These are phyloP conservation scores for Azorinus chamasolen DNA, from an alignment of 2,888 invertebrate species.

Conservation along the genomic window DNA sequence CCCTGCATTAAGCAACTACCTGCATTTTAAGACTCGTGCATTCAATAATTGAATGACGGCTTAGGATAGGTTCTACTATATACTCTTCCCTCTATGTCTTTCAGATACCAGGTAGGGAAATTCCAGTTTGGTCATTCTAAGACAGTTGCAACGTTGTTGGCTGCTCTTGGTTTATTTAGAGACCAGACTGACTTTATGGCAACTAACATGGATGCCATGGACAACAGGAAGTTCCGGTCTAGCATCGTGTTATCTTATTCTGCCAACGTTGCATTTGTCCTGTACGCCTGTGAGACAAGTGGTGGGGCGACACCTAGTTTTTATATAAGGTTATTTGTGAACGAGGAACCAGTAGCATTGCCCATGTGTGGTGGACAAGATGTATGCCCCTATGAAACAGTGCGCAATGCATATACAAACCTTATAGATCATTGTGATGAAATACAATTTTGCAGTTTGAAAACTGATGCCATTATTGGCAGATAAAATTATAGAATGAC, in stretches of 20 bases:
- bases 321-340: slow-evolving; percentile 67
- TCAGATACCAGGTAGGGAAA: slow-evolving; percentile 72
- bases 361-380: slow-evolving; percentile 68
- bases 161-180: slow-evolving; percentile 84
- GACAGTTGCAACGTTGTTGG: slow-evolving; percentile 78
- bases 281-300: slow-evolving; percentile 82
- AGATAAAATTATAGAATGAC: no score
- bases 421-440: slow-evolving; percentile 61
- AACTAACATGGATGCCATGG: slow-evolving; percentile 73
- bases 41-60: no score
- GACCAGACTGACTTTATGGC: slow-evolving; percentile 75
- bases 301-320: no score
- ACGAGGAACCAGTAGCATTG: slow-evolving; percentile 72
- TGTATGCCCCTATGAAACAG: slow-evolving; percentile 66
- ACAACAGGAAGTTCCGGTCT: slow-evolving; percentile 81
- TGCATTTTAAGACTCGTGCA: no score
- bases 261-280: slow-evolving; percentile 84
- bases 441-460: no score
- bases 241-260: slow-evolving; percentile 83
- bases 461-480: no score
- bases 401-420: slow-evolving; percentile 62
- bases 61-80: no score
- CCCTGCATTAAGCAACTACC: no score
- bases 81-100: slow-evolving; percentile 13
- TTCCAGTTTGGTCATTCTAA: slow-evolving; percentile 84